phyloP scores from a whole-genome alignment of 1,140 invertebrate genomes.

The Heliconius hewitsoni region DNA sequence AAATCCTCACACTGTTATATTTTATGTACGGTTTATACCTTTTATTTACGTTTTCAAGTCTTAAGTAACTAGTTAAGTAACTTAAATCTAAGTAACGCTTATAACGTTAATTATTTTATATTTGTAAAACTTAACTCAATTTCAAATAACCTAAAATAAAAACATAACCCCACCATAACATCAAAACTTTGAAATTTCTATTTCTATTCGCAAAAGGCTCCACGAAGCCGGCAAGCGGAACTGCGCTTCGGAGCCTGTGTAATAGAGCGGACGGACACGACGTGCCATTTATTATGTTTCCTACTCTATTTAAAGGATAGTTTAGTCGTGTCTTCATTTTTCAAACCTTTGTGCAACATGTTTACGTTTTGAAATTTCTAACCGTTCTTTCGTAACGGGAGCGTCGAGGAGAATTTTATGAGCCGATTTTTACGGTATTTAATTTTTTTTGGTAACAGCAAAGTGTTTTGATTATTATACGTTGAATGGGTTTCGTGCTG shows the following conservation, averaged over 20 bases:
- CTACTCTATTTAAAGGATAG: slow-evolving; percentile 50
- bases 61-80: too few species aligned
- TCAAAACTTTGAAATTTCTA: slow-evolving; percentile 11
- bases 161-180: neutral
- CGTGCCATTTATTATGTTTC: slow-evolving; percentile 51
- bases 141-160: neutral
- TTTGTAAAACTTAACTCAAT: too few species aligned
- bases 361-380: slow-evolving; percentile 44
- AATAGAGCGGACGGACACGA: slow-evolving; percentile 38
- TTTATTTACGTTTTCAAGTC: too few species aligned
- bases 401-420: neutral
- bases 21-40: too few species aligned
- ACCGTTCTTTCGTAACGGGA: slow-evolving; percentile 26
- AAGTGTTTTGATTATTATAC: neutral
- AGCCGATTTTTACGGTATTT: neutral
- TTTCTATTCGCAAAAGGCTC: slow-evolving; percentile 5
- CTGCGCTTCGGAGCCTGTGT: slow-evolving; percentile 30
- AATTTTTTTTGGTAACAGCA: neutral
- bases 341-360: slow-evolving; percentile 44
- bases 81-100: too few species aligned
- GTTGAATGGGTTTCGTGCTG: neutral
- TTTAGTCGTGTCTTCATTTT: slow-evolving; percentile 47
- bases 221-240: slow-evolving; percentile 30
- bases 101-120: too few species aligned
- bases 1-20: too few species aligned